These are phyloP conservation scores for Lepus timidus DNA, from an alignment of 2,113 vertebrate genomes.

Conservation along the genomic window DNA sequence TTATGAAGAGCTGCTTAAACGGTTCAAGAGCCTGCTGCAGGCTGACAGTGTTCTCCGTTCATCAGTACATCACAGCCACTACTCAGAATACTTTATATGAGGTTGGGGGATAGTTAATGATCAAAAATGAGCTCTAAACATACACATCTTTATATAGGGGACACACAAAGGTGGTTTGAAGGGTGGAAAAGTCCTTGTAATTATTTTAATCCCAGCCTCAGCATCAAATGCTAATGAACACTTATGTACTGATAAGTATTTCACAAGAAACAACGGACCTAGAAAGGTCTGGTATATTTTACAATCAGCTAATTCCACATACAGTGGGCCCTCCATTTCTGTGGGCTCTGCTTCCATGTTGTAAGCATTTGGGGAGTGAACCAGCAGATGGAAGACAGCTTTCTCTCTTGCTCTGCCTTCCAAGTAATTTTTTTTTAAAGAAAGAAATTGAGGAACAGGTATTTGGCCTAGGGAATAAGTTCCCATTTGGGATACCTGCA, in stretches of 20 bases:
- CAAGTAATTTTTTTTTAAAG: too few relatives aligned
- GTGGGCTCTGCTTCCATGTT: too few relatives aligned
- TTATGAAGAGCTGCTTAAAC: not conserved
- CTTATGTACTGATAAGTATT: not conserved
- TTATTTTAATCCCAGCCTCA: conserved; percentile 24
- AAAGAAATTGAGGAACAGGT: too few relatives aligned
- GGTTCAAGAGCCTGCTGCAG: not conserved
- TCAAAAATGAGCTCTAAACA: conserved; percentile 1
- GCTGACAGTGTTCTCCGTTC: conserved; percentile 29
- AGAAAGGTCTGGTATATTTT: conserved; percentile 1
- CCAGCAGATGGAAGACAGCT: too few relatives aligned
- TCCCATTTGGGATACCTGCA: too few relatives aligned
- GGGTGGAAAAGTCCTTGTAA: not conserved
- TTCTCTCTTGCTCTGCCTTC: too few relatives aligned
- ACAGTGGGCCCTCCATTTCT: too few relatives aligned
- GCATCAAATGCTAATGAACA: not conserved
- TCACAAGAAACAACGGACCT: conserved; percentile 34
- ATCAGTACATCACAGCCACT: not conserved
- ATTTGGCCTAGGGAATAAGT: too few relatives aligned
- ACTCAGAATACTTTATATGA: conserved; percentile 37
- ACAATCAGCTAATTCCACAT: conserved; percentile 16
- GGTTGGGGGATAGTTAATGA: not conserved
- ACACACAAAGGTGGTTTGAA: not conserved
- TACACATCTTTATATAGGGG: not conserved
- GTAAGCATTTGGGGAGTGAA: too few relatives aligned